A percentile compares a stretch with the other conserved stretches of the same genome.
phyloP scores from a whole-genome alignment of 2,113 vertebrate genomes.

The Leucopsar rothschildi region DNA sequence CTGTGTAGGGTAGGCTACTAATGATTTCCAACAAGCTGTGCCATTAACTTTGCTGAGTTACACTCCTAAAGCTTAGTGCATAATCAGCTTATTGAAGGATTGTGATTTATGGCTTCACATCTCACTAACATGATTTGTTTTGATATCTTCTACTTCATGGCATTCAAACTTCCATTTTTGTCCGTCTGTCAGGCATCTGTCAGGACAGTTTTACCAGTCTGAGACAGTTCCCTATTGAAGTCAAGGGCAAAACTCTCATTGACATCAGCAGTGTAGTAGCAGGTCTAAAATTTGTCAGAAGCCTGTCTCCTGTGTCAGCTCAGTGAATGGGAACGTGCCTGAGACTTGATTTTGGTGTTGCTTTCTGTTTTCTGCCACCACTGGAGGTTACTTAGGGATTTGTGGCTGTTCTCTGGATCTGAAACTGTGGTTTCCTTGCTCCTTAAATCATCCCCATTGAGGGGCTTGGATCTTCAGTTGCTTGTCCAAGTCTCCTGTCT shows the following conservation, averaged over 20 bases:
- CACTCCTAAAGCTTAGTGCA: neutral
- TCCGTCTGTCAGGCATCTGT: neutral
- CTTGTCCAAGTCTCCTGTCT: neutral
- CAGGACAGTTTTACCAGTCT: neutral
- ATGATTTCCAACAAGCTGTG: neutral
- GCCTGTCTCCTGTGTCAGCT: neutral
- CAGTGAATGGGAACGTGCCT: accelerated
- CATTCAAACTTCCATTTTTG: neutral
- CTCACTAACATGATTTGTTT: neutral
- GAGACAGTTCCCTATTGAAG: neutral
- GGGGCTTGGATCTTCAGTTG: neutral
- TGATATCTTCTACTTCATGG: neutral
- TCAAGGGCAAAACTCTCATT: neutral
- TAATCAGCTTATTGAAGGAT: slow-evolving; percentile 17
- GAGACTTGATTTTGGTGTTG: neutral
- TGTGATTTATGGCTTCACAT: neutral
- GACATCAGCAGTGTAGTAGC: neutral
- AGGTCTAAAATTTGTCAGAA: neutral
- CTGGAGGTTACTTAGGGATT: neutral
- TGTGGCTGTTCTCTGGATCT: neutral
- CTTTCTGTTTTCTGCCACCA: neutral
- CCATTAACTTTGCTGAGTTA: slow-evolving; percentile 14
- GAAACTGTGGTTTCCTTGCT: neutral
- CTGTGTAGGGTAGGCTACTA: neutral
- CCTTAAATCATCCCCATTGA: neutral